Conservation (phyloP, 2,797 vertebrate genomes). For the Coluber constrictor region DNA sequence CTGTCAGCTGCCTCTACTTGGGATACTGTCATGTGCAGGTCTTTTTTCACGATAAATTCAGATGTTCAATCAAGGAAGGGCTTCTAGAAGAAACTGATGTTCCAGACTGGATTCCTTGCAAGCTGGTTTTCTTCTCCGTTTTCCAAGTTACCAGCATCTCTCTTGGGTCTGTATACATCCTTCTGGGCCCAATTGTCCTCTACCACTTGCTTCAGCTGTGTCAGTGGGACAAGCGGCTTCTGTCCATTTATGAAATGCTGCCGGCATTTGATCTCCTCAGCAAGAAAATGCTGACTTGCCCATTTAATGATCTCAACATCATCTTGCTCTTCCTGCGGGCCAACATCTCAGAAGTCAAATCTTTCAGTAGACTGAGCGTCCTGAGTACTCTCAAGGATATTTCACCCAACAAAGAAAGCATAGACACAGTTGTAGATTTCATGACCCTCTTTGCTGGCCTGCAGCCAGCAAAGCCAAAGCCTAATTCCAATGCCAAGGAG, state of each 20-base stretch:
- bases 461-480: conserved; percentile 78
- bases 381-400: conserved; percentile 79
- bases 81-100: conserved; percentile 78
- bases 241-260: conserved; percentile 91
- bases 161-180: conserved; percentile 79
- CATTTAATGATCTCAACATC: conserved; percentile 91
- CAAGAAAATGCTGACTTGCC: conserved; percentile 87
- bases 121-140: conserved; percentile 84
- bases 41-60: conserved; percentile 93
- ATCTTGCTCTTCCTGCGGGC: conserved; percentile 89
- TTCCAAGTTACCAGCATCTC: conserved; percentile 91
- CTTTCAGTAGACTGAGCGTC: conserved; percentile 85
- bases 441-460: conserved; percentile 92
- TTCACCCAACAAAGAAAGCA: conserved; percentile 73
- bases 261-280: conserved; percentile 88
- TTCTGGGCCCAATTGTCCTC: conserved; percentile 82
- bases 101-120: conserved; percentile 85
- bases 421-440: conserved; percentile 89
- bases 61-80: conserved; percentile 85
- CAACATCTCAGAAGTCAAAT: conserved; percentile 87
- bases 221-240: conserved; percentile 90
- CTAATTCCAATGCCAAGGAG: conserved; percentile 43
- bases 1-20: conserved; percentile 87
- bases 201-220: conserved; percentile 89
- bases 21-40: conserved; percentile 88